Percentiles rank a stretch among this genome's conserved stretches.
phyloP scores from a whole-genome alignment of 92 coral and sea anemone species.

The Pocillopora meandrina region DNA sequence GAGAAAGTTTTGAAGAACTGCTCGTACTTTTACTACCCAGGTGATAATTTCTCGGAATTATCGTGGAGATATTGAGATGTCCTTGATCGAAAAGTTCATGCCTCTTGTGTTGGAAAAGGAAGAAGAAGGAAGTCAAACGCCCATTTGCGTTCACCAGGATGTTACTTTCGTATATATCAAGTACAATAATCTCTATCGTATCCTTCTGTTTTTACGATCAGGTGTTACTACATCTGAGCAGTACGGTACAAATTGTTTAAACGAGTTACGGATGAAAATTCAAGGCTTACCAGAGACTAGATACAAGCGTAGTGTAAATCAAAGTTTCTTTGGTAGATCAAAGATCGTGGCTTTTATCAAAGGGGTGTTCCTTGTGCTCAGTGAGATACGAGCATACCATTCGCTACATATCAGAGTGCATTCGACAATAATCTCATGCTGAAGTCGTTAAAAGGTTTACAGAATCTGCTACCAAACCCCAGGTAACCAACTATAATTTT shows the following conservation, averaged over 20 bases:
- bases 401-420: too few relatives aligned
- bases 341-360: too few relatives aligned
- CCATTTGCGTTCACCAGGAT: constrained; percentile 92
- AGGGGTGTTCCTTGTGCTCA: too few relatives aligned
- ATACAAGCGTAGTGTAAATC: not conserved
- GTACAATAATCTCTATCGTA: constrained; percentile 95
- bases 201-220: constrained; percentile 44
- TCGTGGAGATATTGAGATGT: constrained; percentile 94
- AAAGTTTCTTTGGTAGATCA: too few relatives aligned
- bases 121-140: constrained; percentile 89
- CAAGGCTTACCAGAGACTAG: not conserved
- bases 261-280: not conserved
- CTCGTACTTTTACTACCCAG: constrained; percentile 34
- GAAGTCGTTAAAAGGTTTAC: too few relatives aligned
- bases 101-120: constrained; percentile 94
- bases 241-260: not conserved
- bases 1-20: not conserved
- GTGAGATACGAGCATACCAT: too few relatives aligned
- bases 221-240: not conserved
- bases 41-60: constrained; percentile 96
- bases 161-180: constrained; percentile 97
- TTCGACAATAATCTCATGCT: too few relatives aligned
- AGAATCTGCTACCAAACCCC: too few relatives aligned
- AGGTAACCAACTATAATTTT: too few relatives aligned
- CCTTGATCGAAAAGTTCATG: constrained; percentile 93